phyloP scores from a whole-genome alignment of 2,113 vertebrate species.

The Melanocharis versteri region DNA sequence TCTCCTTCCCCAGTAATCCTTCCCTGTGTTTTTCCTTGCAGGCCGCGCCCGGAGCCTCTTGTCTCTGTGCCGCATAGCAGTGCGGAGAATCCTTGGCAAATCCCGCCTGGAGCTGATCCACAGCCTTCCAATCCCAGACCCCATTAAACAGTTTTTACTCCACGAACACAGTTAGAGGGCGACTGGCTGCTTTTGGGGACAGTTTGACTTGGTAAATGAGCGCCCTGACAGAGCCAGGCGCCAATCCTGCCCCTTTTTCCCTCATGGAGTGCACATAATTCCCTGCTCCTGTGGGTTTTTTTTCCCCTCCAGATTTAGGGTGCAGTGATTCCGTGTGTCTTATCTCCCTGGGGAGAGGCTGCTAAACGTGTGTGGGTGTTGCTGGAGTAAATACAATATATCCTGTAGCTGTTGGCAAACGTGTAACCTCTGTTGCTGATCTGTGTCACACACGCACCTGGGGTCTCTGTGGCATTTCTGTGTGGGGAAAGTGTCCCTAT shows the following conservation, averaged over 20 bases:
- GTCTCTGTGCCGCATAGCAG: constrained; percentile 83
- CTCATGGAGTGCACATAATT: neutral
- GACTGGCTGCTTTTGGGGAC: neutral
- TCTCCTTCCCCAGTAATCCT: neutral
- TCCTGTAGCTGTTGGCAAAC: neutral
- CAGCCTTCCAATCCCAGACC: constrained; percentile 82
- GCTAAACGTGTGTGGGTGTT: neutral
- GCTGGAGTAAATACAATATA: constrained; percentile 3
- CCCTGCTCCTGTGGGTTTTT: neutral
- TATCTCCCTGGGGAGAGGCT: neutral
- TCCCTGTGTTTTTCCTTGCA: constrained; percentile 37
- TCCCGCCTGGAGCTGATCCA: constrained; percentile 78
- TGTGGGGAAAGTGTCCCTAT: neutral
- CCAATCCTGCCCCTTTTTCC: neutral
- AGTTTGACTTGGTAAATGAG: neutral
- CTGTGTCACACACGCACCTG: neutral
- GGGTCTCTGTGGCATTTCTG: neutral
- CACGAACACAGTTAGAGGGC: constrained; percentile 64
- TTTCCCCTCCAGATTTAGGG: neutral
- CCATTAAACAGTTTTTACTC: constrained; percentile 84
- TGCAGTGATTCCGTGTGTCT: constrained; percentile 23
- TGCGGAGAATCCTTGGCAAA: constrained; percentile 84
- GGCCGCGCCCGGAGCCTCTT: constrained; percentile 79
- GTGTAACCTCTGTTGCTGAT: neutral
- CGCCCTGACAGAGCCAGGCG: neutral